A percentile compares a stretch with the other conserved stretches of the same genome.
Evolutionary conservation across 2,797 vertebrate species (phyloP).

Genomic region (Pseudochirops cupreus): DNA sequence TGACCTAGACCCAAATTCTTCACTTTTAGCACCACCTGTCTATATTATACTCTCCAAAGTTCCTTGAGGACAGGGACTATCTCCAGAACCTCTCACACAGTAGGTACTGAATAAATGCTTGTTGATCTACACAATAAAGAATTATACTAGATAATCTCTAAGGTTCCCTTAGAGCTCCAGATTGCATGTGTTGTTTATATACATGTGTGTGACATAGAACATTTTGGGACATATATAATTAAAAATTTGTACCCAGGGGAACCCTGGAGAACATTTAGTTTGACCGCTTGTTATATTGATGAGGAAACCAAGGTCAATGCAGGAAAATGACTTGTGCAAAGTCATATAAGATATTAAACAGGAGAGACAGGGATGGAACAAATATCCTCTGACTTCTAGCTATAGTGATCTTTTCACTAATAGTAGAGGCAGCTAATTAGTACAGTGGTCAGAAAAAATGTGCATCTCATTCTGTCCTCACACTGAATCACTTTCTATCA

Average conservation of each 20-base stretch:
- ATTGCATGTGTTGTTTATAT: background rate
- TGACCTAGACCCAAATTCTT: background rate
- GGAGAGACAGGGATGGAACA: background rate
- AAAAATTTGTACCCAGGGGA: background rate
- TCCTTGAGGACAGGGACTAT: background rate
- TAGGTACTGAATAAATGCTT: background rate
- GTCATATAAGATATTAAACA: background rate
- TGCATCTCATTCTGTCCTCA: too few relatives aligned
- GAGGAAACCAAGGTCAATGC: background rate
- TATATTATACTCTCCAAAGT: background rate
- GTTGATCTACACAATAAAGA: background rate
- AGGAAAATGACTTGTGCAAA: background rate
- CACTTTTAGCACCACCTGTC: background rate
- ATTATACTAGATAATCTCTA: background rate
- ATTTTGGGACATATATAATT: background rate
- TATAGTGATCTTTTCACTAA: background rate
- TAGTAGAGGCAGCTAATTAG: background rate
- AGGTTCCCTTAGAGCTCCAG: background rate
- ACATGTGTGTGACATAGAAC: background rate
- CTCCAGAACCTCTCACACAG: background rate
- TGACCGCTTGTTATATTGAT: background rate
- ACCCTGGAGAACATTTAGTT: background rate
- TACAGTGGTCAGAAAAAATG: background rate
- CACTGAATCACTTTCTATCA: too few relatives aligned
- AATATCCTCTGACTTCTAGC: background rate